Evolutionary conservation across 2,888 invertebrate species (phyloP).

Genomic region (Zeuzera pyrina): DNA sequence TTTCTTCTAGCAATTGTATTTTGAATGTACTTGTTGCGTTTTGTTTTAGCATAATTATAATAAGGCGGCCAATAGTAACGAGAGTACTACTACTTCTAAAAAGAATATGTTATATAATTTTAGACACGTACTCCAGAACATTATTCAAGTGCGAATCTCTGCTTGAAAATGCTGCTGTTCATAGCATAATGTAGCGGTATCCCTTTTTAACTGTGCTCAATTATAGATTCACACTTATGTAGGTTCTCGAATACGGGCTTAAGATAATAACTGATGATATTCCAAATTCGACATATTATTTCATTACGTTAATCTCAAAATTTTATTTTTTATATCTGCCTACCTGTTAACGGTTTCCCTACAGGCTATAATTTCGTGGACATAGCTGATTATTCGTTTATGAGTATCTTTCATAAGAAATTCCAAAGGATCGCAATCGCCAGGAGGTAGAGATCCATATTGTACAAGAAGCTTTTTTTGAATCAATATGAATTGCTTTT

Average conservation of each 20-base stretch:
- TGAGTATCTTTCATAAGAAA: constrained; percentile 81
- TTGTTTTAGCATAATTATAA: constrained; percentile 38
- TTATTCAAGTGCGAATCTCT: no score
- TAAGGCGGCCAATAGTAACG: constrained; percentile 39
- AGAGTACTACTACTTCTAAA: constrained; percentile 47
- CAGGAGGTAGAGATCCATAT: constrained; percentile 85
- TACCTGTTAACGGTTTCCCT: constrained; percentile 47
- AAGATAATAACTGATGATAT: no score
- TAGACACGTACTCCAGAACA: no score
- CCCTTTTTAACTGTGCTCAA: no score
- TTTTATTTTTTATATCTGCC: no score
- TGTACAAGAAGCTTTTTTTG: constrained; percentile 84
- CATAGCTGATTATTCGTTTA: constrained; percentile 66
- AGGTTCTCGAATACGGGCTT: no score
- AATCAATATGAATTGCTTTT: constrained; percentile 83
- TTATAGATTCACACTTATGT: not conserved
- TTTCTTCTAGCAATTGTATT: constrained; percentile 51
- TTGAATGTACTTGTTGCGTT: constrained; percentile 37
- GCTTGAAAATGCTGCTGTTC: no score
- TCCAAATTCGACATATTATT: no score
- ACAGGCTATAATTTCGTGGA: constrained; percentile 59
- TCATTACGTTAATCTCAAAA: not conserved
- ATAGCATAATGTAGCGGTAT: no score
- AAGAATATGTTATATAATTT: no score
- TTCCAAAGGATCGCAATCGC: constrained; percentile 80